Base-by-base conservation (phyloP, 2,888 invertebrate genomes). In the Xestia sexstrigata region DNA sequence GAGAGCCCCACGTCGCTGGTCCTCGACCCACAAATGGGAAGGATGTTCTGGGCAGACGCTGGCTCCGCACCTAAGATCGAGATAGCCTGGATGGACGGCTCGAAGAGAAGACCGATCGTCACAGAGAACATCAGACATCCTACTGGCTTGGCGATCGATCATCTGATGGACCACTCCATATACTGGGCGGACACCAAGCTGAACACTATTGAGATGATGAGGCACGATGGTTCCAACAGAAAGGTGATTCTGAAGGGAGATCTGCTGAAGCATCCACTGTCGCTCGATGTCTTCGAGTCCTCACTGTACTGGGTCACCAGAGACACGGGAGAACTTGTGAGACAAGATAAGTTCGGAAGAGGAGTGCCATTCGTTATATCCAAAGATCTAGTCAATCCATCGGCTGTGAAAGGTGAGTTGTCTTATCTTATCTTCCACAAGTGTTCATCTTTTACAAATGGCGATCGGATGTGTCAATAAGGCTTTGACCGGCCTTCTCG, bases 141-240 rank as follows among this genome's bases (percentile, higher is more conserved):
- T 0, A 97, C 99, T 0, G 99, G 99, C 0, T 93, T 99, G 17
- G 97, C 99, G 0, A 98, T 99, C 69, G 99, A 99, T 92, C 98
- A 98, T 90, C 97, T 98, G 0, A 99, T 99, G 98, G 98, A 98
- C 80, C 98, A 99, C 91, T 97, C 98, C 0, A 96, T 99, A 26
- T 99, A 98, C 94, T 99, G 99, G 99, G 99, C 98, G 0, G 99
- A 99, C 92, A 98, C 98, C 0, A 99, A 99, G 93, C 95, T 99
- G 58, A 98, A 99, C 89, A 98, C 98, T 0, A 99, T 99, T 72
- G 99, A 99, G 93, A 98, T 98, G 73, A 98, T 99, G 97, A 97
- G 97, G 70, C 97, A 97, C 68, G 99, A 99, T 93, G 99, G 99
- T 2, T 97, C 98, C 0, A 97, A 98, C 76, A 95, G 99, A 39